A percentile compares a stretch with the other conserved stretches of the same genome.
These are phyloP conservation scores for Camelus bactrianus DNA, from an alignment of 2,113 vertebrate genomes.

Conservation along the genomic window DNA sequence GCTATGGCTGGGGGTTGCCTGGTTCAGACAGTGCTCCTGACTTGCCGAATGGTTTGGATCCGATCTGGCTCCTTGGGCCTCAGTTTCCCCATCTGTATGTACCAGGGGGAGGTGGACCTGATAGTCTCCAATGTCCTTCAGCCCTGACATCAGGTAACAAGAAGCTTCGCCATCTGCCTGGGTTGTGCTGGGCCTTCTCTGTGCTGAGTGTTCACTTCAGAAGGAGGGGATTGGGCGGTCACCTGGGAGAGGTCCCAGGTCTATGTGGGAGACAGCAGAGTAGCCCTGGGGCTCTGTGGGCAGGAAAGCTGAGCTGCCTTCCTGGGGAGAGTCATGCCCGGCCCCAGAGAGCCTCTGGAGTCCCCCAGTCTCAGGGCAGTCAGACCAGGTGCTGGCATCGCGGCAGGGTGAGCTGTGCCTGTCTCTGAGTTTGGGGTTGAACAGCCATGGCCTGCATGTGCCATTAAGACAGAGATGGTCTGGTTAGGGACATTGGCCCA, in stretches of 20 bases:
- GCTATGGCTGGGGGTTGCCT: not conserved
- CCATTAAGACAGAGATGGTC: constrained; percentile 60
- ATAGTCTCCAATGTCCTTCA: not conserved
- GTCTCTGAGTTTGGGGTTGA: not conserved
- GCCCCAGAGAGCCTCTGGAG: not conserved
- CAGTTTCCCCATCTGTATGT: not conserved
- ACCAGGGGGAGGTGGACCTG: not conserved
- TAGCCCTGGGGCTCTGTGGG: not conserved
- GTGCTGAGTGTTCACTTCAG: not conserved
- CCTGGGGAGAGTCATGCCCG: not conserved
- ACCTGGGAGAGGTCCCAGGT: not conserved
- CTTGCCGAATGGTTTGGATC: not conserved
- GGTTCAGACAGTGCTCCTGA: not conserved
- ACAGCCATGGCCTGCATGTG: not conserved
- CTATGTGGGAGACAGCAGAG: rapidly evolving
- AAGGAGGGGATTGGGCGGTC: too few relatives aligned
- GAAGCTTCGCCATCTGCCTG: not conserved
- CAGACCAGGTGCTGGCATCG: rapidly evolving
- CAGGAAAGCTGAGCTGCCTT: not conserved
- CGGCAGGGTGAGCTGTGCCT: not conserved
- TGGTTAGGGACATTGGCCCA: constrained; percentile 61
- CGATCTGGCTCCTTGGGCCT: not conserved
- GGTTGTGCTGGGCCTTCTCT: rapidly evolving
- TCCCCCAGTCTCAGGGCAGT: not conserved
- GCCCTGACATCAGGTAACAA: not conserved